phyloP scores from a whole-genome alignment of 2,113 vertebrate genomes.

The Shinisaurus crocodilurus region DNA sequence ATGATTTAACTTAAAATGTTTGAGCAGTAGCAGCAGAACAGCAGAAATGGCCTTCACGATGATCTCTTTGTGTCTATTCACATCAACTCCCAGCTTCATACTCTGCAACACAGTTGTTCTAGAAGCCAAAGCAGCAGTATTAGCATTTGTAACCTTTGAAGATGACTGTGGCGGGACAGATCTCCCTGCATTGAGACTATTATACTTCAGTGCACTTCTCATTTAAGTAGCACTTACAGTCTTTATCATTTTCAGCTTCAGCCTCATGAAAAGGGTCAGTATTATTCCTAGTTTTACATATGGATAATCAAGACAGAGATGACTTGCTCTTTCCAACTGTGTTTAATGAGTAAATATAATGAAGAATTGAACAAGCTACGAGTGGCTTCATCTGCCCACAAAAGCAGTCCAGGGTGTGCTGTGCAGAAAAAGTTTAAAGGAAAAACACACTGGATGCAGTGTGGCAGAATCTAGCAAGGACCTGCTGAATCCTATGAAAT shows the following conservation, averaged over 20 bases:
- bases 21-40: constrained; percentile 92
- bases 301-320: not conserved
- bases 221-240: not conserved
- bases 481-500: not conserved
- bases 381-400: not conserved
- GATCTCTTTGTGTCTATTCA: constrained; percentile 98
- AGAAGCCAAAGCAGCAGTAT: constrained; percentile 38
- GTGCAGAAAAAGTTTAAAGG: not conserved
- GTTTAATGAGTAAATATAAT: not conserved
- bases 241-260: not conserved
- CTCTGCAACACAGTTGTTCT: constrained; percentile 97
- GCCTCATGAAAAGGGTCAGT: not conserved
- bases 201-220: not conserved
- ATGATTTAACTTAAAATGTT: constrained; percentile 98
- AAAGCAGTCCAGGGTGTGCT: not conserved
- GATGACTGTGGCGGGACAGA: not conserved
- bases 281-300: not conserved
- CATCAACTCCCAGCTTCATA: constrained; percentile 98
- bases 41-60: constrained; percentile 98
- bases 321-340: not conserved
- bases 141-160: not conserved
- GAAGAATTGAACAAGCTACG: not conserved
- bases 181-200: not conserved
- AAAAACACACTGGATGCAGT: not conserved
- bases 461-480: not conserved